Evolutionary conservation across 2,113 vertebrate species (phyloP).

Genomic region (Albula glossodonta): DNA sequence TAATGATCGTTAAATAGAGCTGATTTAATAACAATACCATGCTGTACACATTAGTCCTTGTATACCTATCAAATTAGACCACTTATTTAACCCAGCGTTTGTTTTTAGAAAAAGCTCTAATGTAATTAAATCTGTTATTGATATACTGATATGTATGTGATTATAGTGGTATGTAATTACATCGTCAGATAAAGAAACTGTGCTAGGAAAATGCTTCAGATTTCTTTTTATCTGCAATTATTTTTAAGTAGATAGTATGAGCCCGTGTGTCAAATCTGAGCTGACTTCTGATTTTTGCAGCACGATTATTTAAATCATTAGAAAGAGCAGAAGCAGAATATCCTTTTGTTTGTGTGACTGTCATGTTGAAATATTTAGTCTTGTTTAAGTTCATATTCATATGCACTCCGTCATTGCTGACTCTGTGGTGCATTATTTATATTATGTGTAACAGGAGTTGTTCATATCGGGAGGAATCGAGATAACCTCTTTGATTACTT

Average conservation of each 20-base stretch:
- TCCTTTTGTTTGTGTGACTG: not conserved
- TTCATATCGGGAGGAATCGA: not conserved
- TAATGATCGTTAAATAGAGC: slow-evolving; percentile 22
- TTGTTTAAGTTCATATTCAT: not conserved
- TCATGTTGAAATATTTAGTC: not conserved
- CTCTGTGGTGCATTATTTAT: not conserved
- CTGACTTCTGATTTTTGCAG: not conserved
- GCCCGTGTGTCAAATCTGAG: not conserved
- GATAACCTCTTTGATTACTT: not conserved
- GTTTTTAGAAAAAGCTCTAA: not conserved
- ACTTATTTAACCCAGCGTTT: not conserved
- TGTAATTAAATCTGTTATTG: not conserved
- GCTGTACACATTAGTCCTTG: not conserved
- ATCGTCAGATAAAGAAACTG: not conserved
- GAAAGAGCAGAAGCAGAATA: not conserved
- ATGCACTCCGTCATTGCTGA: not conserved
- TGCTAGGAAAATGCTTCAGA: no score
- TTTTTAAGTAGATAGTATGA: not conserved
- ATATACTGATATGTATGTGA: no score
- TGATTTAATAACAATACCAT: slow-evolving; percentile 1
- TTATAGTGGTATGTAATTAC: not conserved
- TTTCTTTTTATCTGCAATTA: no score
- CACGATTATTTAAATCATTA: not conserved
- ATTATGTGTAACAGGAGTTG: not conserved
- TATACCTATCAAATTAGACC: not conserved